phyloP scores from a whole-genome alignment of 2,113 vertebrate species.

The Vidua macroura region DNA sequence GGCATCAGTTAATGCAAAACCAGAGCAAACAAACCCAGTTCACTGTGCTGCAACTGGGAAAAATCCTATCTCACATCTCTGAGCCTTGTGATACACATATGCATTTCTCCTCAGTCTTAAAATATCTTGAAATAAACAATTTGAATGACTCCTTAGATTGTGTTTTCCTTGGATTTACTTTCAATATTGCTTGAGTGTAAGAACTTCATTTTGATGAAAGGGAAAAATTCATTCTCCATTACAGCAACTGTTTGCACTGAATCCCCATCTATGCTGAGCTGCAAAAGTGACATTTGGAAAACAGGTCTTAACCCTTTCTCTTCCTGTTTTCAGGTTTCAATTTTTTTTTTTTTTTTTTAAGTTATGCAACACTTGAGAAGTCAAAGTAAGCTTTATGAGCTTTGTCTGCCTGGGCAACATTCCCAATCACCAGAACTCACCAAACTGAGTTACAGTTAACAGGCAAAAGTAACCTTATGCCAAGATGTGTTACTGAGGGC shows the following conservation, averaged over 20 bases:
- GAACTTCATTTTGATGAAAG: not conserved
- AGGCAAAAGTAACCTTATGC: not conserved
- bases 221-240: not conserved
- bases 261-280: not conserved
- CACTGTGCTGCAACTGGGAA: not conserved
- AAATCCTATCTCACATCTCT: not conserved
- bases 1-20: conserved; percentile 30
- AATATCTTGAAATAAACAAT: not conserved
- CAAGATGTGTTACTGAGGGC: not conserved
- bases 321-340: not conserved
- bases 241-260: not conserved
- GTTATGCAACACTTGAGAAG: not conserved
- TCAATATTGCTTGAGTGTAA: not conserved
- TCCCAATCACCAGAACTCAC: not conserved
- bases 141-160: not conserved
- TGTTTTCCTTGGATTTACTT: not conserved
- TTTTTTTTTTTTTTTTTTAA: not conserved
- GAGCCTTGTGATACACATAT: not conserved
- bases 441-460: not conserved
- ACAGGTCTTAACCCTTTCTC: not conserved
- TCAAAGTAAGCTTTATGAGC: not conserved
- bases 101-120: not conserved
- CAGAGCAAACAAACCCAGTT: conserved; percentile 8
- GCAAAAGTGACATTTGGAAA: not conserved
- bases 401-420: not conserved